Conservation (phyloP, 2,797 vertebrate genomes). For the Lagocephalus sceleratus region DNA sequence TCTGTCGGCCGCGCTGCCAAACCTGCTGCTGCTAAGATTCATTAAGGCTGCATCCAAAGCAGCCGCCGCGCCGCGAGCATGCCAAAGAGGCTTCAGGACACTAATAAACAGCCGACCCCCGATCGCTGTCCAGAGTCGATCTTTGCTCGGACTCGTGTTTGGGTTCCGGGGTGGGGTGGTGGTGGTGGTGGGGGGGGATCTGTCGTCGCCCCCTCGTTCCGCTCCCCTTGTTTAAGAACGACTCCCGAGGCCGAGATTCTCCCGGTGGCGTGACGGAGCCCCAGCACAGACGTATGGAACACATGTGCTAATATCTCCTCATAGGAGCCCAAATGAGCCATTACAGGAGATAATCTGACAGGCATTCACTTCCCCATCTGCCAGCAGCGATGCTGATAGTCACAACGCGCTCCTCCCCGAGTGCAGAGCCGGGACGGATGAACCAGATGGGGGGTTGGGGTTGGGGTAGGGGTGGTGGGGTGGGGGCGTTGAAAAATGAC, state of each 20-base stretch:
- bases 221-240: too few species aligned
- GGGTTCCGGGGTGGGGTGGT: too few species aligned
- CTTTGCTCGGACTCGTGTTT: conserved; percentile 28
- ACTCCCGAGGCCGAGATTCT: conserved; percentile 39
- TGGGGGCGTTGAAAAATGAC: not conserved
- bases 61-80: conserved; percentile 56
- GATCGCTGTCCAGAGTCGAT: conserved; percentile 34
- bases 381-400: conserved; percentile 58
- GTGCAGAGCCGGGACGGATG: conserved; percentile 57
- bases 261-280: conserved; percentile 58
- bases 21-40: conserved; percentile 68
- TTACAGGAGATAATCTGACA: conserved; percentile 77
- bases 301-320: conserved; percentile 79
- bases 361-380: conserved; percentile 76
- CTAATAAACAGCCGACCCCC: conserved; percentile 49
- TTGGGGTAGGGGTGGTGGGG: too few species aligned
- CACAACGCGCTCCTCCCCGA: conserved; percentile 65
- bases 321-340: conserved; percentile 80
- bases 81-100: conserved; percentile 34
- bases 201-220: conserved; percentile 31
- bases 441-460: conserved; percentile 26
- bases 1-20: conserved; percentile 68
- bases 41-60: conserved; percentile 68
- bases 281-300: conserved; percentile 76
- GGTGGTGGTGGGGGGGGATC: too few species aligned